Conservation (phyloP, 1,140 invertebrate genomes). For the Sitophilus oryzae region DNA sequence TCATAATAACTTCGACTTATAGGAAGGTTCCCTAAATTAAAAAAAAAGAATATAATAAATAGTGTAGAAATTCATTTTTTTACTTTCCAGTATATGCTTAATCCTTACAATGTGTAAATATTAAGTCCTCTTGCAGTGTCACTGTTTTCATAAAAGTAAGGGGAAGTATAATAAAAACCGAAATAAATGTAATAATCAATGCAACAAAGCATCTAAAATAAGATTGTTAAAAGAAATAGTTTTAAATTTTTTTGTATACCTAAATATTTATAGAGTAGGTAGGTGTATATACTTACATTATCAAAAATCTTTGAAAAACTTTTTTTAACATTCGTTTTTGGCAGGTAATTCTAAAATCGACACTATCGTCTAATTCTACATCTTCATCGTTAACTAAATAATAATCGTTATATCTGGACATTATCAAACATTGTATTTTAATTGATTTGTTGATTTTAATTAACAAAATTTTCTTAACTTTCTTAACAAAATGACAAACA, state of each 20-base stretch:
- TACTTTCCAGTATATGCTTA: no score
- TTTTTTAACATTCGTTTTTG: slow-evolving; percentile 1
- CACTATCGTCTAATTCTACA: background rate
- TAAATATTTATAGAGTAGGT: background rate
- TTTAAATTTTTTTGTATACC: no score
- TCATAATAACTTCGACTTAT: slow-evolving; percentile 26
- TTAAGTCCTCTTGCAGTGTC: slow-evolving; percentile 26
- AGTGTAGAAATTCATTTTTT: no score
- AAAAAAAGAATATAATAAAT: slow-evolving; percentile 5
- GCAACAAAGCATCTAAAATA: no score
- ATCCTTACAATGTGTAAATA: slow-evolving; percentile 37
- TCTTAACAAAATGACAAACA: no score
- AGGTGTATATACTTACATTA: slow-evolving; percentile 1
- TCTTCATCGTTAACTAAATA: slow-evolving; percentile 23
- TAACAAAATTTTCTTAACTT: no score
- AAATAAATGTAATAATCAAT: slow-evolving; percentile 20
- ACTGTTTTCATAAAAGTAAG: slow-evolving; percentile 33
- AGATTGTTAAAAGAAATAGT: no score
- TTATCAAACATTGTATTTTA: no score
- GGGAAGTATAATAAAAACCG: slow-evolving; percentile 31
- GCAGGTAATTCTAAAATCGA: slow-evolving; percentile 1
- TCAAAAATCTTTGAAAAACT: background rate
- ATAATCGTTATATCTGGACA: slow-evolving; percentile 18
- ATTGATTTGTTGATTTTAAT: no score
- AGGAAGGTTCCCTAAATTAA: slow-evolving; percentile 30